These are phyloP conservation scores for Salmo trutta DNA, from an alignment of 2,797 vertebrate species.

Conservation along the genomic window DNA sequence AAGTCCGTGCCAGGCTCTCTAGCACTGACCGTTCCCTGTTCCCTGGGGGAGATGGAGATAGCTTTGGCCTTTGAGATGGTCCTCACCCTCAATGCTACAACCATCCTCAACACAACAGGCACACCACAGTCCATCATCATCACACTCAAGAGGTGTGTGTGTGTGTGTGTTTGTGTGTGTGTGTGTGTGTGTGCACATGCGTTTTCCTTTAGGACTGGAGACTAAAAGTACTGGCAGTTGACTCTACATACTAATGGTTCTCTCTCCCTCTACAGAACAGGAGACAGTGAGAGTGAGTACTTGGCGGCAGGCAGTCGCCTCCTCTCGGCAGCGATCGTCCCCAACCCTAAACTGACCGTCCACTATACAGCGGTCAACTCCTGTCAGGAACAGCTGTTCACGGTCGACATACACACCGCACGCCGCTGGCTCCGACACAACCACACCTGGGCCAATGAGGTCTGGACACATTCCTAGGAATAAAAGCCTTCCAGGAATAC, in stretches of 20 bases:
- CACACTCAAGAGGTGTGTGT: constrained; percentile 85
- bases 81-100: constrained; percentile 78
- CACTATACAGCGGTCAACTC: constrained; percentile 66
- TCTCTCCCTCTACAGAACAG: constrained; percentile 51
- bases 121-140: constrained; percentile 68
- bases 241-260: not conserved
- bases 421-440: constrained; percentile 73
- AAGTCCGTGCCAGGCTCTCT: constrained; percentile 73
- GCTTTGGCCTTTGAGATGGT: constrained; percentile 89
- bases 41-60: constrained; percentile 89
- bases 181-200: constrained; percentile 57
- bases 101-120: constrained; percentile 64
- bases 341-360: constrained; percentile 70
- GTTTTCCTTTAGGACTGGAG: constrained; percentile 26
- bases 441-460: constrained; percentile 66
- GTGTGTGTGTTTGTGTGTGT: constrained; percentile 69
- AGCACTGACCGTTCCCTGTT: constrained; percentile 78
- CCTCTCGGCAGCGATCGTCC: constrained; percentile 69
- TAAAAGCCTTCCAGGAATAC: not conserved
- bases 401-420: constrained; percentile 64
- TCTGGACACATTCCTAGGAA: constrained; percentile 56
- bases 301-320: constrained; percentile 70
- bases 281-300: constrained; percentile 66
- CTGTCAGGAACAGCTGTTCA: constrained; percentile 71
- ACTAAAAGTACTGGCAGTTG: not conserved